Conservation (phyloP, 1,140 invertebrate species). For the Archivesica marissinica region DNA sequence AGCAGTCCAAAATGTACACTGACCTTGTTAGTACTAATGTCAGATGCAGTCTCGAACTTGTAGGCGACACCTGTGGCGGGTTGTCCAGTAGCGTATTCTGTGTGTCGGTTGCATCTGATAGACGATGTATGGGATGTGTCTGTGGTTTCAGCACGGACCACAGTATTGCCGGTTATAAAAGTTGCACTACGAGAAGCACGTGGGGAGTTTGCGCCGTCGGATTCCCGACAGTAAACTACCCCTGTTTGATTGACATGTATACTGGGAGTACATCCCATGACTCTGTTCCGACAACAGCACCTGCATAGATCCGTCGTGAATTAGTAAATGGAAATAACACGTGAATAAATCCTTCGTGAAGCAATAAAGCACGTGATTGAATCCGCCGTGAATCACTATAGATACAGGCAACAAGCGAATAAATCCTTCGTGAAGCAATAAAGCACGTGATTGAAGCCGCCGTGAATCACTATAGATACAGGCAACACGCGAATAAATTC, state of each 20-base stretch:
- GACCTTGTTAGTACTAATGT: conserved; percentile 3
- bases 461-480: too few relatives aligned
- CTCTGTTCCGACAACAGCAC: conserved; percentile 53
- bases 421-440: too few relatives aligned
- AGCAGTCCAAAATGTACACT: too few relatives aligned
- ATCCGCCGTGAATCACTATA: too few relatives aligned
- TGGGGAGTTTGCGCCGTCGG: conserved; percentile 79
- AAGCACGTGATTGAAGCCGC: too few relatives aligned
- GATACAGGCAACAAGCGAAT: too few relatives aligned
- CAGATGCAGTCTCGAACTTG: not conserved
- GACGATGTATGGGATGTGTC: conserved; percentile 42
- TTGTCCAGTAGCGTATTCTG: conserved; percentile 12
- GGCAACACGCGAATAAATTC: too few relatives aligned
- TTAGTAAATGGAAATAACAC: too few relatives aligned
- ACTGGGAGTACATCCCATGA: conserved; percentile 82
- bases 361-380: too few relatives aligned
- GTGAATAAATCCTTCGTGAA: too few relatives aligned
- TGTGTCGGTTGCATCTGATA: conserved; percentile 1
- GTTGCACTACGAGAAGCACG: conserved; percentile 70
- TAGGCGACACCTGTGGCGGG: not conserved
- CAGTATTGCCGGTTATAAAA: conserved; percentile 59
- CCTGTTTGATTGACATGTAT: conserved; percentile 82
- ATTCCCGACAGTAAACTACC: conserved; percentile 81
- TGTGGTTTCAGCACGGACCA: conserved; percentile 63
- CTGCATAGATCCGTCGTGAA: conserved; percentile 50